A percentile compares a stretch with the other conserved stretches of the same genome.
These are phyloP conservation scores for Heliconius melpomene DNA, from an alignment of 1,140 invertebrate species.

Conservation along the genomic window DNA sequence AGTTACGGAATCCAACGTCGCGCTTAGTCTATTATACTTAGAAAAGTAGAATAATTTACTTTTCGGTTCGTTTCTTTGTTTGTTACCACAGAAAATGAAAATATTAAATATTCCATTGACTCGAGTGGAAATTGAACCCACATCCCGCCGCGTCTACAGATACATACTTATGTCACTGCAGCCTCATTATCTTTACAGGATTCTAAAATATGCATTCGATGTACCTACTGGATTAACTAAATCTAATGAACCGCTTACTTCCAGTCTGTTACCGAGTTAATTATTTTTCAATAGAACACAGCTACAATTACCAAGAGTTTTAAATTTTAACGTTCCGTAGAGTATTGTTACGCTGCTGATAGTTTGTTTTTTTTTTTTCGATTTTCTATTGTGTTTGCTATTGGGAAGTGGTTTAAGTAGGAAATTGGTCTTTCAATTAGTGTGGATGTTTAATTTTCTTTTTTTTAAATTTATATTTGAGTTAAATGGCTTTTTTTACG, in stretches of 20 bases:
- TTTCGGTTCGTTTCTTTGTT: too few relatives aligned
- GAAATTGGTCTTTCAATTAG: background rate
- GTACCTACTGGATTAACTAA: background rate
- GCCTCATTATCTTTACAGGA: background rate
- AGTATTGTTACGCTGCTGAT: background rate
- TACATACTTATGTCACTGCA: too few relatives aligned
- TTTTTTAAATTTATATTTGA: background rate
- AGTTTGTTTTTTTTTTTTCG: slow-evolving; percentile 4
- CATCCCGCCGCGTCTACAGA: too few relatives aligned
- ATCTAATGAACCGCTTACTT: background rate
- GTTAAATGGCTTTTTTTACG: background rate
- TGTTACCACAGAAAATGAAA: too few relatives aligned
- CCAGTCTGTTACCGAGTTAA: slow-evolving; percentile 16
- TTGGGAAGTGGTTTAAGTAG: slow-evolving; percentile 11
- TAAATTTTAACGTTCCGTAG: background rate
- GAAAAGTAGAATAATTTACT: too few relatives aligned
- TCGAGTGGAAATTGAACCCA: too few relatives aligned
- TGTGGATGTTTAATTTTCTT: background rate
- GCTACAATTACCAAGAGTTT: background rate
- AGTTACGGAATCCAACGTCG: too few relatives aligned
- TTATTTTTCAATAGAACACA: slow-evolving; percentile 12
- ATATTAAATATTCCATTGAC: too few relatives aligned
- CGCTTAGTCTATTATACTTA: too few relatives aligned
- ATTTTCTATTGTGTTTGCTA: background rate
- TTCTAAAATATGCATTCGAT: background rate